Percentiles rank a stretch among this genome's conserved stretches.
These are phyloP conservation scores for Ceratosolen solmsi DNA, from an alignment of 1,140 invertebrate species.

Conservation along the genomic window DNA sequence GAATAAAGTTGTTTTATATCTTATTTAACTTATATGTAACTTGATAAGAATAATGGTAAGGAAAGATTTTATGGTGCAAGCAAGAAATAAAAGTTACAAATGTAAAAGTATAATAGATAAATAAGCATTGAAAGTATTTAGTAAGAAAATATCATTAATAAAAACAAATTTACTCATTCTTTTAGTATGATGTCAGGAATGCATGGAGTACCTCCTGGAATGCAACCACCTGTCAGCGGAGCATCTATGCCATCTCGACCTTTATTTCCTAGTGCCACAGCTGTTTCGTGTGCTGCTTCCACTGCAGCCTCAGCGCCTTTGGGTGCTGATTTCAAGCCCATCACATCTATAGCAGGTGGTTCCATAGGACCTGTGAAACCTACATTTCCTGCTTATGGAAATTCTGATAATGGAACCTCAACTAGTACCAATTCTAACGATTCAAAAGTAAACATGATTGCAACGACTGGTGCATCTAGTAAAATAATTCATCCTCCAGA, in stretches of 20 bases:
- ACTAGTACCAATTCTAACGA: constrained; percentile 69
- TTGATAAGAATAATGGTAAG: no score
- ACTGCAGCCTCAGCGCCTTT: constrained; percentile 75
- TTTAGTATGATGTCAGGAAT: constrained; percentile 72
- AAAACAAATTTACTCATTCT: constrained; percentile 1
- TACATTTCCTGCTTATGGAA: constrained; percentile 84
- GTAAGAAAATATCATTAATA: neutral
- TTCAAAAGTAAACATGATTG: constrained; percentile 83
- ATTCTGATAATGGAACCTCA: constrained; percentile 58
- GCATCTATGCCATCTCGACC: constrained; percentile 79
- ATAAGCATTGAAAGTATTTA: neutral
- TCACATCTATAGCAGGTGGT: constrained; percentile 72
- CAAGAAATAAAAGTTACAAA: no score
- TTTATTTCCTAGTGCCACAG: constrained; percentile 83
- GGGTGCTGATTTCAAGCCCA: constrained; percentile 79
- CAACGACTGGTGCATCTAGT: constrained; percentile 86
- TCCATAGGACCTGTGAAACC: constrained; percentile 78
- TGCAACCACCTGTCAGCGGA: constrained; percentile 74
- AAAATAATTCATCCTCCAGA: constrained; percentile 96
- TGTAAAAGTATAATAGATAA: neutral
- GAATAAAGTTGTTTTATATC: no score
- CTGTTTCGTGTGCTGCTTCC: constrained; percentile 77
- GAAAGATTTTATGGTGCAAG: no score
- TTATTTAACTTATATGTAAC: no score
- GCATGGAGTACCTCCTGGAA: constrained; percentile 76